Evolutionary conservation across 2,888 invertebrate species (phyloP), one percentile per base, ranked within the genome.

Genomic region (Arctia plantaginis): DNA sequence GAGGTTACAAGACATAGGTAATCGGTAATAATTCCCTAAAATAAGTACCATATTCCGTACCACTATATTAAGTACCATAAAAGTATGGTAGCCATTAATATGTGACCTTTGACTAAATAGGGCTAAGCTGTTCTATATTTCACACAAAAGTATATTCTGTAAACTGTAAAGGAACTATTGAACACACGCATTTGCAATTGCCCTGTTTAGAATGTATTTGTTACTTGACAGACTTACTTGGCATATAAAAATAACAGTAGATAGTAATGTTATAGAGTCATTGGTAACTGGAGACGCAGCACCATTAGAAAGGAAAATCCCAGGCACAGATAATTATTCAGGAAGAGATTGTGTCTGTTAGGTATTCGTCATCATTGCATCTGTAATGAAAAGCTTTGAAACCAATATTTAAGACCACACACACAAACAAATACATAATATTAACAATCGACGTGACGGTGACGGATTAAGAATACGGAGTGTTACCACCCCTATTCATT

Each of bases 121-220:
- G 86, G 86, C 85, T 88, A 85, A 88, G 85, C 83, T 81, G 77
- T 84, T 87, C 85, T 90, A 89, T 92, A 88, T 91, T 93, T 90
- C 89, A 90, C 91, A 90, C 91, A 88, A 86, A 86, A 77, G 86
- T 85, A 86, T 84, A 86, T 85, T 87, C 86, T 85, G 80, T 80
- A 85, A 85, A 85, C 88, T 86, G 84, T 85, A 62, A 33, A 82
- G 88, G 88, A 89, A 91, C 90, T 88, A 88, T 88, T 81, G 80
- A 77, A 74, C 84, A 85, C 92, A 93, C 92, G 92, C 93, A 91
- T 90, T 90, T 84, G 84, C 80, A 79, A 64, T 78, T 64, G 44
- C 59, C 39, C 44, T 75, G 83, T 91, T 91, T 85, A 73, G 74
- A 62, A 82, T 27, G 33, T 8, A 20, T 10, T 64, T 76, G 77